Evolutionary conservation across 2,797 vertebrate genomes (phyloP), one percentile per base, ranked within the genome.

Genomic region (Zenarchopterus dispar): DNA sequence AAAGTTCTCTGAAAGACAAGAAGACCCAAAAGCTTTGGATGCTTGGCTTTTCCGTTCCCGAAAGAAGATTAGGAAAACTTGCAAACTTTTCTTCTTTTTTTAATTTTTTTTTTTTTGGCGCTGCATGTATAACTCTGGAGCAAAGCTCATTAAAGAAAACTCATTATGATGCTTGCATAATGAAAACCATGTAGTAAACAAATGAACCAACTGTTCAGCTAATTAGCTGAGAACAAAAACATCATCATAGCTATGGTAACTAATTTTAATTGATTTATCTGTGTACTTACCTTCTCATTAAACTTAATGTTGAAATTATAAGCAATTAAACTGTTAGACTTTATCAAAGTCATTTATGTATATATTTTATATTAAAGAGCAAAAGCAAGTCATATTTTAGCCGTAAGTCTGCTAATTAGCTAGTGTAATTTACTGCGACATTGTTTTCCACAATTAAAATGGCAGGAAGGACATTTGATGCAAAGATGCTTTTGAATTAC

Each of bases 1-100:
- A 80, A 97, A 97, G 65, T 93, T 92, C 39, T 82, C 94, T 94
- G 77, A 22, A 41, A 76, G 41, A 70, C 42, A 78, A 41, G 74
- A 50, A 56, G 2, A 36, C 19, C 46, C 21, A 15, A 33, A 41
- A 58, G 4, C 11, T 57, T 57, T 21, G 33, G 23, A 7, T 26
- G 0, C 15, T 3, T 42, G 0, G 1, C 17, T 41, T 47, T 22
- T 47, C 1, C 22, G 46, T 24, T 26, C 17, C 17, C 1, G 52
- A 22, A 70, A 22, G 50, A 59, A 69, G 5, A 53, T 46, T 21
- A 21, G 21, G n/a, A 33, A 42, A 53, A 73, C 42, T 56, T 47
- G 54, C n/a, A n/a, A n/a, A n/a, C n/a, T n/a, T n/a, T n/a, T n/a
- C n/a, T n/a, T n/a, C n/a, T n/a, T 15, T 47, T 15, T 48, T 56